Conservation (phyloP, 1,140 invertebrate species). For the Leguminivora glycinivorella region DNA sequence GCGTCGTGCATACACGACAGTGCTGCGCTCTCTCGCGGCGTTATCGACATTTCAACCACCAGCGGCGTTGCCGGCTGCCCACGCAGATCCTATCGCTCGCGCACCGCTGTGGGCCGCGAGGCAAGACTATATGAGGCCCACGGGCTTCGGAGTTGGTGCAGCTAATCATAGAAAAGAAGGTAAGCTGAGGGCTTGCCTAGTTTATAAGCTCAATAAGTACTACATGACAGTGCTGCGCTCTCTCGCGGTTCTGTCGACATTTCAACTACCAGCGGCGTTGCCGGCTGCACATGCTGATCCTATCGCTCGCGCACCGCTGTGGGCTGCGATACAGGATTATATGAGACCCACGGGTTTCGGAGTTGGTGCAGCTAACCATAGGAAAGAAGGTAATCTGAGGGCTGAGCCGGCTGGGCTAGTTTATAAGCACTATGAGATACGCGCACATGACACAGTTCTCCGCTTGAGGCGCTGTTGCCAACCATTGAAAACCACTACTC, state of each 20-base stretch:
- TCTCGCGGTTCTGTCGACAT: conserved; percentile 85
- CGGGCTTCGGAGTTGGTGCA: conserved; percentile 94
- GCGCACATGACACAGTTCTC: conserved; percentile 96
- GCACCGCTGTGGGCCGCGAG: conserved; percentile 89
- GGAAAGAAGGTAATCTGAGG: not conserved
- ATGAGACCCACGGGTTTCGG: conserved; percentile 94
- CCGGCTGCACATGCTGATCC: conserved; percentile 86
- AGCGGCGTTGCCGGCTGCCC: conserved; percentile 81
- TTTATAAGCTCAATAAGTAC: no score
- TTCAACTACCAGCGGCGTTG: conserved; percentile 84
- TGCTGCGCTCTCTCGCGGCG: conserved; percentile 92
- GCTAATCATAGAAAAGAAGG: conserved; percentile 69
- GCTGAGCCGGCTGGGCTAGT: no score
- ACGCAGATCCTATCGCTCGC: conserved; percentile 88
- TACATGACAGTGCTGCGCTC: conserved; percentile 96
- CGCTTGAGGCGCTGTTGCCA: no score
- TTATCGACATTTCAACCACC: conserved; percentile 85
- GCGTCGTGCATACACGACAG: conserved; percentile 91
- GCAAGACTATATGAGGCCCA: conserved; percentile 91
- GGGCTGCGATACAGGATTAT: conserved; percentile 90
- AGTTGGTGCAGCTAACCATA: conserved; percentile 86
- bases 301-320: conserved; percentile 88
- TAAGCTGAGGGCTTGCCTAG: not conserved
- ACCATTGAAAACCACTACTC: no score
- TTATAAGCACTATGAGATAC: no score